Evolutionary conservation across 2,888 invertebrate species (phyloP).

Genomic region (Phengaris alcon): DNA sequence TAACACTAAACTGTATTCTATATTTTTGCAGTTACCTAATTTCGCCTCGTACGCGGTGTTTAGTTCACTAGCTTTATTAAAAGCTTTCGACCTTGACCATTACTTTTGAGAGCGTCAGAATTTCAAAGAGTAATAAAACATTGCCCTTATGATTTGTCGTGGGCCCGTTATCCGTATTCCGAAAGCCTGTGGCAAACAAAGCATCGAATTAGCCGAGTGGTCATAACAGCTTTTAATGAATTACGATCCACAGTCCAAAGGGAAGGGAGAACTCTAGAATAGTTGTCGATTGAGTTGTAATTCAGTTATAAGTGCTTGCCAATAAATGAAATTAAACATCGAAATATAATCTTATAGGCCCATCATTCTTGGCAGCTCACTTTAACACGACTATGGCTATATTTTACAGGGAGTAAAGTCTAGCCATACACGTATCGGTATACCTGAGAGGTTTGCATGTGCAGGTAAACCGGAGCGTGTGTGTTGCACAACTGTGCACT

Average conservation of each 20-base stretch:
- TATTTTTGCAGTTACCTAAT: too few species aligned
- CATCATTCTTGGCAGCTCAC: too few species aligned
- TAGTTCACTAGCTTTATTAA: not conserved
- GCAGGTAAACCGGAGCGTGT: too few species aligned
- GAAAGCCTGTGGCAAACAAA: slow-evolving; percentile 72
- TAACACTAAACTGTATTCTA: too few species aligned
- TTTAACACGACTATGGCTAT: too few species aligned
- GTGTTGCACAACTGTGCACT: too few species aligned
- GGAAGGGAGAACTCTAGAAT: slow-evolving; percentile 71
- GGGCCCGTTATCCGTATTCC: slow-evolving; percentile 55
- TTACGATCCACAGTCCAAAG: slow-evolving; percentile 74
- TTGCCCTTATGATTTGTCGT: slow-evolving; percentile 68
- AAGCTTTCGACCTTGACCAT: not conserved
- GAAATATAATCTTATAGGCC: too few species aligned
- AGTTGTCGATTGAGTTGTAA: slow-evolving; percentile 42
- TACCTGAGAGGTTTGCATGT: too few species aligned
- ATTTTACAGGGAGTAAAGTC: too few species aligned
- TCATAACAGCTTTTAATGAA: slow-evolving; percentile 78
- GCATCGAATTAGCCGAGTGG: slow-evolving; percentile 74
- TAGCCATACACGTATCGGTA: too few species aligned
- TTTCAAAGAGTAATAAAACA: slow-evolving; percentile 44
- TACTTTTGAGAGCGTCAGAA: slow-evolving; percentile 31
- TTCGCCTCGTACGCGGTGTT: too few species aligned
- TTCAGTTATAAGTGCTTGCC: not conserved
- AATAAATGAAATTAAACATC: not conserved